Base-by-base conservation (phyloP, 1,140 invertebrate species). In the Apis cerana region DNA sequence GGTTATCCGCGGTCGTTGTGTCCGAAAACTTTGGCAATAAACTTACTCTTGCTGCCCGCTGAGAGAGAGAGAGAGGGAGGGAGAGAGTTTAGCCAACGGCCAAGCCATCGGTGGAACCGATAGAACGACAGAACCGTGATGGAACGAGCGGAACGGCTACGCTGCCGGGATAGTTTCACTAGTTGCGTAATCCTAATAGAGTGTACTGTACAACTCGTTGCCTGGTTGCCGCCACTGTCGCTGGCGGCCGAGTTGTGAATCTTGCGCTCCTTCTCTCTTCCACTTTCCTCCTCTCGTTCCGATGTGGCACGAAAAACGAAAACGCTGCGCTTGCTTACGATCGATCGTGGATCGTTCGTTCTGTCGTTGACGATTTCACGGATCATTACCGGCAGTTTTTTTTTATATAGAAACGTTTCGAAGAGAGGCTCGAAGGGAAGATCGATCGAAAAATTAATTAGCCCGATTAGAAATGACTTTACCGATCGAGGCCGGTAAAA, bases 1-100 rank as follows among this genome's bases (percentile, higher is more conserved):
- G 93, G 93, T 93, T 93, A 94, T 80, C 88, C 84, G 91, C 93
- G 93, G 93, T 94, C 93, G 92, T 93, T 93, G 93, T 93, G 90
- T 93, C 92, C 92, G 90, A 94, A 94, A 94, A 93, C 92, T 94
- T 94, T 94, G 93, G 93, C 93, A 94, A 94, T 94, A 94, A 94
- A 94, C 93, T 93, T 93, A 93, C 91, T 43, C 33, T 43, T 43
- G 91, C 52, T 50, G 8, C 54, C 19, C 15, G 61, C 33, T 4
- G 33, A 4, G 33, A 33, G 33, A 61, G 59, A 23, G 12, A n/a
- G 58, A 11, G 21, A 54, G 52, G 13, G 52, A 15, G 12, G 13
- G 11, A 59, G 10, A 4, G 10, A 59, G 58, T 43, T 43, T 5
- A 56, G 33, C 27, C 75, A 21, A 12, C 52, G 61, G 33, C 50